Evolutionary conservation across 1,140 invertebrate species (phyloP).

Genomic region (Campodea augens): DNA sequence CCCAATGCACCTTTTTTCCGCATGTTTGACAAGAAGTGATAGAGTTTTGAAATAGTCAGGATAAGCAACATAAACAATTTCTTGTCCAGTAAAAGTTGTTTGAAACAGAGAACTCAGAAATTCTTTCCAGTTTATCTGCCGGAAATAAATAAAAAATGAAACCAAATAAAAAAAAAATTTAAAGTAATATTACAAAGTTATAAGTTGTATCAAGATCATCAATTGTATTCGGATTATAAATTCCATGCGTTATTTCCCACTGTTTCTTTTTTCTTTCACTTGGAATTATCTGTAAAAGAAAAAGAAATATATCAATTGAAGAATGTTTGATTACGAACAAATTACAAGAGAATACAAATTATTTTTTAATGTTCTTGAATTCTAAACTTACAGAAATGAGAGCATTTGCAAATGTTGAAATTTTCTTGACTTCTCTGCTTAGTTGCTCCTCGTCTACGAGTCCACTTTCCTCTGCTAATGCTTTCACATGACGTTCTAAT

Average conservation of each 20-base stretch:
- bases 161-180: no score
- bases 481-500: no score
- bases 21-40: conserved; percentile 11
- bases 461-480: no score
- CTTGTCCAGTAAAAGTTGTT: not conserved
- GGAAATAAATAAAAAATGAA: not conserved
- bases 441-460: no score
- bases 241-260: conserved; percentile 13
- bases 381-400: no score
- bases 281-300: conserved; percentile 10
- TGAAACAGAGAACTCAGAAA: conserved; percentile 4
- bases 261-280: conserved; percentile 13
- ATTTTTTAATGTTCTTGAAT: no score
- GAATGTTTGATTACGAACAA: no score
- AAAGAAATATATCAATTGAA: no score
- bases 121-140: conserved; percentile 10
- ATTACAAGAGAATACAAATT: no score
- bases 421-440: no score
- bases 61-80: conserved; percentile 12
- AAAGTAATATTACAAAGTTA: conserved; percentile 7
- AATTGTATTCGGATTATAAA: conserved; percentile 12
- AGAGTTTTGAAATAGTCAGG: conserved; percentile 13
- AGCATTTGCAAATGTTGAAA: no score
- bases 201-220: conserved; percentile 10
- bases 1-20: conserved; percentile 13